Percentiles rank a stretch among this genome's conserved stretches.
phyloP scores from a whole-genome alignment of 2,888 invertebrate species.

The Trilocha varians region DNA sequence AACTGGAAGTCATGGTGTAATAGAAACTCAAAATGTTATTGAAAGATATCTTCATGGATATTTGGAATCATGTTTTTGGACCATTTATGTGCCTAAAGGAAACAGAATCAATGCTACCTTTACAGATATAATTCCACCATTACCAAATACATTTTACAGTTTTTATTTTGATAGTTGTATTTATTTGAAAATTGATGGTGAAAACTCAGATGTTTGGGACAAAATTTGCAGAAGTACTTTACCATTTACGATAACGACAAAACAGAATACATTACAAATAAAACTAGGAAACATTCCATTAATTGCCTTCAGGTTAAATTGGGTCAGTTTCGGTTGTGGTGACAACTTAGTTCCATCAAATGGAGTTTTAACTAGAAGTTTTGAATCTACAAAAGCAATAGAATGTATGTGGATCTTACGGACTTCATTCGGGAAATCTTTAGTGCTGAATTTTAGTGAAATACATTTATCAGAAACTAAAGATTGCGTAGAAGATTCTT shows the following conservation, averaged over 20 bases:
- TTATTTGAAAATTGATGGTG: slow-evolving; percentile 71
- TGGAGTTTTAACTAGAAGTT: slow-evolving; percentile 75
- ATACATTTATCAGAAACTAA: slow-evolving; percentile 73
- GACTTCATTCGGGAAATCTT: slow-evolving; percentile 75
- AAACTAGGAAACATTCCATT: slow-evolving; percentile 75
- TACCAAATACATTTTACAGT: slow-evolving; percentile 8
- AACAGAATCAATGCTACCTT: slow-evolving; percentile 87
- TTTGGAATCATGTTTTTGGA: slow-evolving; percentile 84
- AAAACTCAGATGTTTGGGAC: slow-evolving; percentile 39
- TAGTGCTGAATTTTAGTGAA: slow-evolving; percentile 77
- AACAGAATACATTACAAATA: slow-evolving; percentile 73
- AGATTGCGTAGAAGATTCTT: slow-evolving; percentile 76
- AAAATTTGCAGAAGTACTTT: slow-evolving; percentile 57
- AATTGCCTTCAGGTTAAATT: slow-evolving; percentile 88
- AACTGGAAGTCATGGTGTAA: slow-evolving; percentile 79
- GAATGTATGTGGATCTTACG: slow-evolving; percentile 86
- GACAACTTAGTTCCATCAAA: slow-evolving; percentile 70
- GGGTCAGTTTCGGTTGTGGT: slow-evolving; percentile 84
- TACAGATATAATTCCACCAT: slow-evolving; percentile 77
- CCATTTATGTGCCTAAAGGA: slow-evolving; percentile 80
- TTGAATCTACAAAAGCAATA: slow-evolving; percentile 67
- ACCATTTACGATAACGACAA: slow-evolving; percentile 72
- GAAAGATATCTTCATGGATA: slow-evolving; percentile 71
- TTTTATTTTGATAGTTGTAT: slow-evolving; percentile 73
- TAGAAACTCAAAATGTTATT: slow-evolving; percentile 93